phyloP scores from a whole-genome alignment of 2,888 invertebrate species.

The Metalampra italica region DNA sequence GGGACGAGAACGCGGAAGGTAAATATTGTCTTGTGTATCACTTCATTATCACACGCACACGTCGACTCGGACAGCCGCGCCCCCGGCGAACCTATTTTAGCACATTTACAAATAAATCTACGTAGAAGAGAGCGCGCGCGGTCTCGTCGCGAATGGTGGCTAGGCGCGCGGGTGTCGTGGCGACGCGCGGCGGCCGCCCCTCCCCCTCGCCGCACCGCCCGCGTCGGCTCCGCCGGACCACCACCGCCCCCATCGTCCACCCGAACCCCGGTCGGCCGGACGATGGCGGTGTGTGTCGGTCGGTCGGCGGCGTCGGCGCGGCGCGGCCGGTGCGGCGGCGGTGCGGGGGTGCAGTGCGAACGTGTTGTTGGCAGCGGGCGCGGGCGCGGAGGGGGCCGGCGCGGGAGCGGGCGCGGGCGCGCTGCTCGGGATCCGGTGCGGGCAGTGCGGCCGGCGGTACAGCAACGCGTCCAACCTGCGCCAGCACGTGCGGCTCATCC shows the following conservation, averaged over 20 bases:
- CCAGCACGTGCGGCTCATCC: constrained; percentile 86
- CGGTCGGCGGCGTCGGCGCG: constrained; percentile 19
- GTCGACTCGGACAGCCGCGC: constrained; percentile 78
- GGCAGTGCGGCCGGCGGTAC: constrained; percentile 84
- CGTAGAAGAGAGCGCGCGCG: constrained; percentile 55
- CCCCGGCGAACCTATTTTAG: constrained; percentile 68
- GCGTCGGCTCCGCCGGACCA: background rate
- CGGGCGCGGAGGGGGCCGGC: background rate
- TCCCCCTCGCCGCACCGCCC: constrained; percentile 15
- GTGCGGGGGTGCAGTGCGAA: constrained; percentile 40
- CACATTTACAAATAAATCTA: constrained; percentile 29
- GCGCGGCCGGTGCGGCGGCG: constrained; percentile 8
- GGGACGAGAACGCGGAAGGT: constrained; percentile 72
- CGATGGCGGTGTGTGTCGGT: too few relatives aligned
- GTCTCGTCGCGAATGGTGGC: constrained; percentile 40
- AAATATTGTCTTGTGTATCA: constrained; percentile 50
- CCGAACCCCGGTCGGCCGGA: too few relatives aligned
- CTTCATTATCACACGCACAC: constrained; percentile 71
- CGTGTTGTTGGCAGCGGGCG: constrained; percentile 66
- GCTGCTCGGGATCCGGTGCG: constrained; percentile 73
- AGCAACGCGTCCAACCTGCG: constrained; percentile 85
- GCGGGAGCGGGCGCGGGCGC: constrained; percentile 34
- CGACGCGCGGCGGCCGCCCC: constrained; percentile 36
- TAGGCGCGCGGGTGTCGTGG: constrained; percentile 73
- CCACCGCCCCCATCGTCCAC: background rate